A percentile compares a stretch with the other conserved stretches of the same genome.
phyloP scores from a whole-genome alignment of 2,888 invertebrate genomes.

The Tuberolachnus salignus region DNA sequence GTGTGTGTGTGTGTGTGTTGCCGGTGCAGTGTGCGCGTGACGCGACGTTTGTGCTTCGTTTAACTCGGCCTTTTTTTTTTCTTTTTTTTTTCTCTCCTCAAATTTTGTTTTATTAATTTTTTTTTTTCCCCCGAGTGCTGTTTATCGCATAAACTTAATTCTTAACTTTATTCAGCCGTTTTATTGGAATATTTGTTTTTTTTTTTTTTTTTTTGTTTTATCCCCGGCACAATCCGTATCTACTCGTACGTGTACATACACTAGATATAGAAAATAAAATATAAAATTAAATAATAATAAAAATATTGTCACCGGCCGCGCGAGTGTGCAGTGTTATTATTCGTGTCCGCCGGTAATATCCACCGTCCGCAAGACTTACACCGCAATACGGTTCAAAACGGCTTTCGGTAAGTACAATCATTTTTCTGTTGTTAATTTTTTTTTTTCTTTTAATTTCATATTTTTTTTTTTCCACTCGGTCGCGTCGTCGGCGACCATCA shows the following conservation, averaged over 20 bases:
- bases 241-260: too few relatives aligned
- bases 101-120: constrained; percentile 1
- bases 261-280: too few relatives aligned
- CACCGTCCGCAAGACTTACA: neutral
- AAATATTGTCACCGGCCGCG: neutral
- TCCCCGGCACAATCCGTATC: too few relatives aligned
- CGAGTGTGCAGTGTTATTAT: neutral
- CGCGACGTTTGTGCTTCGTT: constrained; percentile 36
- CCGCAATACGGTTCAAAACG: neutral
- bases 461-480: too few relatives aligned
- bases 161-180: too few relatives aligned
- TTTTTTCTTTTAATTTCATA: too few relatives aligned
- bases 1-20: constrained; percentile 6
- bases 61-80: neutral
- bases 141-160: too few relatives aligned
- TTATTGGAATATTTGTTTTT: too few relatives aligned
- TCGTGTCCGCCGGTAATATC: too few relatives aligned
- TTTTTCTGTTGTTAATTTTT: too few relatives aligned
- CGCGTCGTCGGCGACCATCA: too few relatives aligned
- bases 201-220: too few relatives aligned
- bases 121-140: neutral
- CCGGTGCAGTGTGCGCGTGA: neutral
- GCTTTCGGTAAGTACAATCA: constrained; percentile 28
- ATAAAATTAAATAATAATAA: constrained; percentile 7
- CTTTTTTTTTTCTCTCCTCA: neutral